These are phyloP conservation scores for Bombus huntii DNA, from an alignment of 1,140 invertebrate species.

Conservation along the genomic window DNA sequence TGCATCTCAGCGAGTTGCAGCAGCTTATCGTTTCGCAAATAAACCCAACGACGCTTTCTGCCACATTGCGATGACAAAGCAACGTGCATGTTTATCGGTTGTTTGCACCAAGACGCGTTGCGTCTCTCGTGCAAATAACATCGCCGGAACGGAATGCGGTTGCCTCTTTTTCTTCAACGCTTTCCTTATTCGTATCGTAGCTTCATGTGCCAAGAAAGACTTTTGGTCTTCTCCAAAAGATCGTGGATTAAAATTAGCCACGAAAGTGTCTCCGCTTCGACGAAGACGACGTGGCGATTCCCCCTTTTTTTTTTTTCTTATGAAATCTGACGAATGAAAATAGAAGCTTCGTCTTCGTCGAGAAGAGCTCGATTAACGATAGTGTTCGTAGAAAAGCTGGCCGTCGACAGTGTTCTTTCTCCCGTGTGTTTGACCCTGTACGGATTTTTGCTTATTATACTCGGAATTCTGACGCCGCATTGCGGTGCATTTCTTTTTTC, in stretches of 20 bases:
- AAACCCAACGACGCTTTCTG: slow-evolving; percentile 49
- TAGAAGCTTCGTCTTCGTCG: slow-evolving; percentile 5
- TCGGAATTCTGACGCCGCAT: neutral
- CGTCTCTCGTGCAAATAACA: slow-evolving; percentile 58
- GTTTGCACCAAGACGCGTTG: slow-evolving; percentile 58
- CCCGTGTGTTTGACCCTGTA: neutral
- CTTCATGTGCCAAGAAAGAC: slow-evolving; percentile 30
- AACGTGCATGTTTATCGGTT: slow-evolving; percentile 67
- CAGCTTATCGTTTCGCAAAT: slow-evolving; percentile 64
- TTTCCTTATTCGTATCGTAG: slow-evolving; percentile 53
- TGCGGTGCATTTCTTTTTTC: neutral
- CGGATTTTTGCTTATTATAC: neutral
- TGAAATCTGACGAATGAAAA: slow-evolving; percentile 29
- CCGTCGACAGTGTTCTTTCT: neutral
- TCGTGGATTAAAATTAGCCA: slow-evolving; percentile 25
- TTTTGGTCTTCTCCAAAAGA: slow-evolving; percentile 32
- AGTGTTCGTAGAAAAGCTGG: neutral
- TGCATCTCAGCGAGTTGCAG: slow-evolving; percentile 9
- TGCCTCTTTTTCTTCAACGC: slow-evolving; percentile 53
- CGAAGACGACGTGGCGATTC: neutral
- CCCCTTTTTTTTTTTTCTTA: neutral
- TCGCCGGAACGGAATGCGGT: slow-evolving; percentile 56
- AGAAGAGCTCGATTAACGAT: neutral
- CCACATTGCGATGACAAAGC: slow-evolving; percentile 63
- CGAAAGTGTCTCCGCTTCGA: neutral